Evolutionary conservation across 2,888 invertebrate species (phyloP).

Genomic region (Nomada goodeniana): DNA sequence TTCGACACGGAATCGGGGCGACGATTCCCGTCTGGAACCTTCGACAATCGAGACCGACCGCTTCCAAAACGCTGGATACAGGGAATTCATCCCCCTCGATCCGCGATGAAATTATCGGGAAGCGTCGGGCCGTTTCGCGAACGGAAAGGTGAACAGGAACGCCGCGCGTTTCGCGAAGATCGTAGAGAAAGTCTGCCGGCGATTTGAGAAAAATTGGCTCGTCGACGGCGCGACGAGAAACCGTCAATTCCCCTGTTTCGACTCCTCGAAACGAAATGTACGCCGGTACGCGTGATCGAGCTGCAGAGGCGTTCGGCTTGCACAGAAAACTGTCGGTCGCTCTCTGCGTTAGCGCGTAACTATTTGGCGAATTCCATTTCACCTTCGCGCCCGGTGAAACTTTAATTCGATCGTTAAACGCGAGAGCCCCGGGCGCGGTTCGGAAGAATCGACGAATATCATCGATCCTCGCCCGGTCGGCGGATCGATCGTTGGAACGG

Average conservation of each 20-base stretch:
- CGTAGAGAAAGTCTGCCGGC: too few relatives aligned
- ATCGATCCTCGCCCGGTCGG: constrained; percentile 37
- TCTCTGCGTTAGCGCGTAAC: constrained; percentile 14
- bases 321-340: background rate
- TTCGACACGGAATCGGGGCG: constrained; percentile 40
- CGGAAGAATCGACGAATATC: constrained; percentile 59
- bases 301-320: background rate
- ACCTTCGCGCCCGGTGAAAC: constrained; percentile 14
- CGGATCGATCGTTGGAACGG: constrained; percentile 27
- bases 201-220: too few relatives aligned
- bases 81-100: too few relatives aligned
- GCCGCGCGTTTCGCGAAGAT: too few relatives aligned
- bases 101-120: too few relatives aligned
- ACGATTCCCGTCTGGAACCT: constrained; percentile 8
- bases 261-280: background rate
- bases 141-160: too few relatives aligned
- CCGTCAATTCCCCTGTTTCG: constrained; percentile 22
- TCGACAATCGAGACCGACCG: background rate
- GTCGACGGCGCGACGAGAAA: too few relatives aligned
- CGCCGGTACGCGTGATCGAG: background rate
- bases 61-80: too few relatives aligned
- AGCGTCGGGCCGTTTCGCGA: too few relatives aligned
- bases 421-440: constrained; percentile 16
- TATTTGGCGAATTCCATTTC: constrained; percentile 36
- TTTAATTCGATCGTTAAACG: constrained; percentile 53